Percentiles rank a stretch among this genome's conserved stretches.
Evolutionary conservation across 2,797 vertebrate species (phyloP).

Genomic region (Corythornis leucogaster): DNA sequence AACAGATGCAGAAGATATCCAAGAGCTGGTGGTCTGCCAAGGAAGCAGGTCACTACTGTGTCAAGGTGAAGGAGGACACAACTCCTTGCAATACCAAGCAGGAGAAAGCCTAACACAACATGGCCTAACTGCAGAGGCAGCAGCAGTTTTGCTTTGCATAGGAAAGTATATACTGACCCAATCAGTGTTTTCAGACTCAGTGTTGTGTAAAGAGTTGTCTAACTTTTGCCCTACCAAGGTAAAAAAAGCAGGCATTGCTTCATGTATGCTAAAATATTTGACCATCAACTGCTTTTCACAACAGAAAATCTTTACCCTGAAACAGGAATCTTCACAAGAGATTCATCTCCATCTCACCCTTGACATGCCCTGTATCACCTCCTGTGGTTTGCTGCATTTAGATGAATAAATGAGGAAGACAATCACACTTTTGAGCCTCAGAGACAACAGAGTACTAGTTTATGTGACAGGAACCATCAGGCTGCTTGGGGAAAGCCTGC

Average conservation of each 20-base stretch:
- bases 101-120: background rate
- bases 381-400: background rate
- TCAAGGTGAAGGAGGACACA: background rate
- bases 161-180: background rate
- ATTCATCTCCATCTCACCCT: background rate
- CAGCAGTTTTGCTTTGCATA: background rate
- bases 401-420: background rate
- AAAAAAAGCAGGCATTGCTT: background rate
- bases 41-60: background rate
- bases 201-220: background rate
- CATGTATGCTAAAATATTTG: background rate
- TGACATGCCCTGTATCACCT: background rate
- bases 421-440: background rate
- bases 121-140: background rate
- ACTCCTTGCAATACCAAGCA: background rate
- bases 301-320: background rate
- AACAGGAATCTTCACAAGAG: background rate
- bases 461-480: background rate
- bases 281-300: background rate
- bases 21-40: background rate
- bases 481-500: background rate
- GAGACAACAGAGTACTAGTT: background rate
- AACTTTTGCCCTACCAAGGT: background rate
- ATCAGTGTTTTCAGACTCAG: background rate
- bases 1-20: background rate